Conservation (phyloP, 35 echinoderm and acorn worm genomes). For the Patiria miniata region DNA sequence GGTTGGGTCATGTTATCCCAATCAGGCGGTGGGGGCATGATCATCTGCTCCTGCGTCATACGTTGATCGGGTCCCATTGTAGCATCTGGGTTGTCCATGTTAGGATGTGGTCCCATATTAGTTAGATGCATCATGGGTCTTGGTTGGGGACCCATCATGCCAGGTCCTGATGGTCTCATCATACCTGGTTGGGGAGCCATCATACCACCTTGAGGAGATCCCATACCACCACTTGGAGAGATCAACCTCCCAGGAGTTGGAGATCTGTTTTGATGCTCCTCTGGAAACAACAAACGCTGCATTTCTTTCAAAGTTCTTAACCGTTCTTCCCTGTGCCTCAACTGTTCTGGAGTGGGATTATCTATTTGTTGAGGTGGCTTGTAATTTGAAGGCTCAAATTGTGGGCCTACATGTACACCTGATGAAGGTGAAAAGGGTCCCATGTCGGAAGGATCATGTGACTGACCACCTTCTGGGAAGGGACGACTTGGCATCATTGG, state of each 20-base stretch:
- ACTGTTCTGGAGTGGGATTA: constrained; percentile 94
- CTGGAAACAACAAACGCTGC: constrained; percentile 87
- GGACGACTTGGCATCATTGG: constrained; percentile 68
- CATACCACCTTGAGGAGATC: constrained; percentile 60
- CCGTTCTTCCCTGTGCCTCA: constrained; percentile 83
- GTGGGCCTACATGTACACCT: neutral
- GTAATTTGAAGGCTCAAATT: constrained; percentile 75
- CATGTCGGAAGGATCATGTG: neutral
- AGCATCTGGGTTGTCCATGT: constrained; percentile 71
- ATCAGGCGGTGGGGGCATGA: constrained; percentile 75
- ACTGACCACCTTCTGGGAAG: constrained; percentile 21
- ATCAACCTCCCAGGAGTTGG: constrained; percentile 80
- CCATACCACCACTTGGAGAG: constrained; percentile 72
- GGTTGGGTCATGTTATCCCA: constrained; percentile 87
- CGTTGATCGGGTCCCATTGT: constrained; percentile 71
- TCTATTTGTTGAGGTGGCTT: constrained; percentile 80
- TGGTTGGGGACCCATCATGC: constrained; percentile 66
- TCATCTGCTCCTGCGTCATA: constrained; percentile 61
- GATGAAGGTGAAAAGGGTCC: constrained; percentile 39
- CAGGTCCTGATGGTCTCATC: constrained; percentile 34
- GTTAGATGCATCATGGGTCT: constrained; percentile 65
- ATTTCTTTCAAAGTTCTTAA: constrained; percentile 88
- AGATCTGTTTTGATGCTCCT: constrained; percentile 79
- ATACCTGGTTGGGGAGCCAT: constrained; percentile 59
- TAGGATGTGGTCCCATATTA: constrained; percentile 79